Conservation (phyloP, 2,888 invertebrate species). For the Chaetoderma sp. region DNA sequence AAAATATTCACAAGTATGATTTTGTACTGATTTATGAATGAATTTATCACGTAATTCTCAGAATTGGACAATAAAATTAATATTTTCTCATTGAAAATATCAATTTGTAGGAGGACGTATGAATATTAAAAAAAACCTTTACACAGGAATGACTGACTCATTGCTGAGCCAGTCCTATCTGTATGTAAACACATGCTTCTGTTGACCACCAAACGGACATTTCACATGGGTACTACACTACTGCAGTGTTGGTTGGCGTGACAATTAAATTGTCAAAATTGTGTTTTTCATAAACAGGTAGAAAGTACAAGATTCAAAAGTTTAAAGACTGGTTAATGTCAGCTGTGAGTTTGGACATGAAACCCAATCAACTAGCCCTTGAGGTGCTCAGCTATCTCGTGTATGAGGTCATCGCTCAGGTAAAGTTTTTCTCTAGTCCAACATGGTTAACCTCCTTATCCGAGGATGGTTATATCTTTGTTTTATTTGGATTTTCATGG, state of each 20-base stretch:
- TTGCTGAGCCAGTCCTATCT: too few species aligned
- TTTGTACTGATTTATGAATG: too few species aligned
- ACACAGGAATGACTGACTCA: too few species aligned
- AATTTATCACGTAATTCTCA: too few species aligned
- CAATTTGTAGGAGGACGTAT: neutral
- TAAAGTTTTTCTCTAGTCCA: too few species aligned
- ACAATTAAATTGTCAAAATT: neutral
- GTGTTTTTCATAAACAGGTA: conserved; percentile 46
- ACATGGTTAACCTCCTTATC: neutral
- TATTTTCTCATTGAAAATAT: neutral
- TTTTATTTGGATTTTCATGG: neutral
- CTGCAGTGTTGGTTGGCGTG: too few species aligned
- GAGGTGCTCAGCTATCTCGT: conserved; percentile 87
- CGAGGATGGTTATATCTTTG: neutral
- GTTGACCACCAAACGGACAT: too few species aligned
- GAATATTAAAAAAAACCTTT: neutral
- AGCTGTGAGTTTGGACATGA: conserved; percentile 65
- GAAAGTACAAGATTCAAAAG: conserved; percentile 64
- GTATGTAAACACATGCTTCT: too few species aligned
- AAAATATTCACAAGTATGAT: too few species aligned
- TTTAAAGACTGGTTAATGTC: conserved; percentile 69
- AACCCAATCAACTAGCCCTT: conserved; percentile 74
- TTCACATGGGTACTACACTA: too few species aligned
- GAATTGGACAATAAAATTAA: too few species aligned
- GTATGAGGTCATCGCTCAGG: conserved; percentile 89